Evolutionary conservation across 2,888 invertebrate genomes (phyloP).

Genomic region (Creontiades dilutus): DNA sequence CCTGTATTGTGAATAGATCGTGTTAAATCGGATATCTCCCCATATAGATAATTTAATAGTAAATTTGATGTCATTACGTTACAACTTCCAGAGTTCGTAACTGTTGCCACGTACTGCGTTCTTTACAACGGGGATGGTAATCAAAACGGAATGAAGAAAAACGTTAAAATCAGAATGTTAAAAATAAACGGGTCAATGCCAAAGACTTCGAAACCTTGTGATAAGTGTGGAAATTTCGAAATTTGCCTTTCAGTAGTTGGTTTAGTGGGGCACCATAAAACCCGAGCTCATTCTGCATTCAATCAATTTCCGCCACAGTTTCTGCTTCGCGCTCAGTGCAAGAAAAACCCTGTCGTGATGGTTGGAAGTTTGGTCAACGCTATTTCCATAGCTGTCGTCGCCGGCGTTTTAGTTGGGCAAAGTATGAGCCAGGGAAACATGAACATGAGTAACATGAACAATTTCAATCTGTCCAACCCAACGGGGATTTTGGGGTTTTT

Average conservation of each 20-base stretch:
- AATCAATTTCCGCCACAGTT: not conserved
- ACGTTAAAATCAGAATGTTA: too few relatives aligned
- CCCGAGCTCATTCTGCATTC: not conserved
- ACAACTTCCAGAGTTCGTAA: too few relatives aligned
- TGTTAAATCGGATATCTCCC: too few relatives aligned
- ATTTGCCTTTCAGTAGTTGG: not conserved
- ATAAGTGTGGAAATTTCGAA: not conserved
- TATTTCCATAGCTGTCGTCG: not conserved
- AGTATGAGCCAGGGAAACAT: not conserved
- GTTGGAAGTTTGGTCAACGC: not conserved
- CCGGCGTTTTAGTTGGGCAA: not conserved
- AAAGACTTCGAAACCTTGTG: not conserved
- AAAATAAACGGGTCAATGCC: not conserved
- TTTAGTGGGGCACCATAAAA: not conserved
- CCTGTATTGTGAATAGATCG: too few relatives aligned
- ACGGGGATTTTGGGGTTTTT: conserved; percentile 19
- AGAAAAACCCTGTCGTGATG: not conserved
- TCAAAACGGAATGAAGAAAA: too few relatives aligned
- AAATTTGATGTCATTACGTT: too few relatives aligned
- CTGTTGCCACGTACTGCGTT: too few relatives aligned
- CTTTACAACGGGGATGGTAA: too few relatives aligned
- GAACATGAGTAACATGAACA: conserved; percentile 31
- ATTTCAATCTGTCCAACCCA: not conserved
- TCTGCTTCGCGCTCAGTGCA: not conserved
- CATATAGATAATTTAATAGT: too few relatives aligned